These are phyloP conservation scores for Venturia canescens DNA, from an alignment of 1,140 invertebrate species.

Conservation along the genomic window DNA sequence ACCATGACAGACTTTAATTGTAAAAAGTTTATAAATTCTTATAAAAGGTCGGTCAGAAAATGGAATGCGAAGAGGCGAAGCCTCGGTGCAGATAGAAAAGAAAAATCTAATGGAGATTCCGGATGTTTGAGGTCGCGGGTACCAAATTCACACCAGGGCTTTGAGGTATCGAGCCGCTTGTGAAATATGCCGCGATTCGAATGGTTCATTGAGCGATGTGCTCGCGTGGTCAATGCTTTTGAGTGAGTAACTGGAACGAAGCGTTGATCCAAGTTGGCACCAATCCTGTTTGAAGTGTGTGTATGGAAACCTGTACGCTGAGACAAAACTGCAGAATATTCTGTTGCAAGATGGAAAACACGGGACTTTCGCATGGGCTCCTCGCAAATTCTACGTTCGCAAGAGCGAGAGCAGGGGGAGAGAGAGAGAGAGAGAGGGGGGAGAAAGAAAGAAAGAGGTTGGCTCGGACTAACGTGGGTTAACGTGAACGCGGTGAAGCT, in stretches of 20 bases:
- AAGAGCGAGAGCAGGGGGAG: neutral
- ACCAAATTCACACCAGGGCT: too few species aligned
- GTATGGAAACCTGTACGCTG: neutral
- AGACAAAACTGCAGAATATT: constrained; percentile 15
- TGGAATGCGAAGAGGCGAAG: too few species aligned
- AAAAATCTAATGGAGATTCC: too few species aligned
- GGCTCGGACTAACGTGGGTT: constrained; percentile 47
- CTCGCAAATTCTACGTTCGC: constrained; percentile 12
- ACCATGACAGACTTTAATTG: too few species aligned
- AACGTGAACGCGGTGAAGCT: constrained; percentile 28
- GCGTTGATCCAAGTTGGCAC: neutral
- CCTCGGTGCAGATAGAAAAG: too few species aligned
- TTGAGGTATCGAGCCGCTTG: too few species aligned
- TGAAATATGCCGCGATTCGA: neutral
- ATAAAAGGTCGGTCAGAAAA: too few species aligned
- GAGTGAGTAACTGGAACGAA: neutral
- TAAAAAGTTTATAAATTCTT: too few species aligned
- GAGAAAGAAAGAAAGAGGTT: neutral
- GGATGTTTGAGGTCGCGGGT: too few species aligned
- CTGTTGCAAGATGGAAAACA: constrained; percentile 37
- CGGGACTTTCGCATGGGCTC: constrained; percentile 41
- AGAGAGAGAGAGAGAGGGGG: neutral
- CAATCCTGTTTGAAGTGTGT: neutral
- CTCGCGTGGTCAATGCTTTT: neutral
- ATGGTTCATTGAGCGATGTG: neutral